phyloP scores from a whole-genome alignment of 2,797 vertebrate genomes.

The Notamacropus eugenii region DNA sequence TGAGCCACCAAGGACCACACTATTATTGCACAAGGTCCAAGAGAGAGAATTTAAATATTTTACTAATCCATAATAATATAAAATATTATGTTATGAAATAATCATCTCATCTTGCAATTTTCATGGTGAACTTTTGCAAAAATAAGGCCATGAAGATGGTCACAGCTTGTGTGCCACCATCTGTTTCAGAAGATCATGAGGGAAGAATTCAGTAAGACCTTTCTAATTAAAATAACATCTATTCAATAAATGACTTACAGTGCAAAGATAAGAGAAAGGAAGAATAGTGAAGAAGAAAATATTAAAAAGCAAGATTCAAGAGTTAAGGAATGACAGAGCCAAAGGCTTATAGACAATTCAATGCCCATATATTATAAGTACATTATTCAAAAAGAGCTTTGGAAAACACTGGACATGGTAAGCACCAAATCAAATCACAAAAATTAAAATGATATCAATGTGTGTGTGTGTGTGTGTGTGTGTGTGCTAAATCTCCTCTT shows the following conservation, averaged over 20 bases:
- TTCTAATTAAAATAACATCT: not conserved
- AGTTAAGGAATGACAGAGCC: not conserved
- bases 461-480: not conserved
- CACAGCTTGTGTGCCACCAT: not conserved
- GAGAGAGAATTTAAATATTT: not conserved
- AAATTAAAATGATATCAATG: not conserved
- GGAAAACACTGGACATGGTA: not conserved
- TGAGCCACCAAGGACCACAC: not conserved
- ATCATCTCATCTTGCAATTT: not conserved
- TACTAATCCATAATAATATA: not conserved
- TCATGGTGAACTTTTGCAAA: not conserved
- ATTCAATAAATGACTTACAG: not conserved
- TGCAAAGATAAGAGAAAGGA: not conserved
- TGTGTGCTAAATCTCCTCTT: not conserved
- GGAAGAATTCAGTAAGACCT: not conserved
- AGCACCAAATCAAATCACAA: not conserved
- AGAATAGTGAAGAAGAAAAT: not conserved
- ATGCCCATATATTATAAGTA: not conserved
- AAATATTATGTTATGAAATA: not conserved
- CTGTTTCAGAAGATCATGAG: not conserved
- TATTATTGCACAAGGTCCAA: not conserved
- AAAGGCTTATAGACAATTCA: not conserved
- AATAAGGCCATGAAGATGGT: not conserved
- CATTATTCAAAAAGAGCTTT: not conserved
- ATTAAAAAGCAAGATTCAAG: not conserved